Percentiles rank a stretch among this genome's conserved stretches.
Evolutionary conservation across 2,888 invertebrate genomes (phyloP).

Genomic region (Aleiodes leptofemur): DNA sequence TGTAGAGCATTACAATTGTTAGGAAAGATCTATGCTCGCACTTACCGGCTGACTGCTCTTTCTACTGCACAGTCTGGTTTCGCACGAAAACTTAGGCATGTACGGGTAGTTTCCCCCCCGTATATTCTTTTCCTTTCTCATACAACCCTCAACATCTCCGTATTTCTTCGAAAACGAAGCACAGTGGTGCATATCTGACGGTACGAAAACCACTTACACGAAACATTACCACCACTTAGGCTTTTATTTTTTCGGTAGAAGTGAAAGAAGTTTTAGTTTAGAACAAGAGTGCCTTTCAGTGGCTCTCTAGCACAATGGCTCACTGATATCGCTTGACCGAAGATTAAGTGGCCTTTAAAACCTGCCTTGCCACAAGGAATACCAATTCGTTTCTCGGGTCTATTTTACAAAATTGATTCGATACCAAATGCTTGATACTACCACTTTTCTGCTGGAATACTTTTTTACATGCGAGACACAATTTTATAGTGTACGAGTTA

Average conservation of each 20-base stretch:
- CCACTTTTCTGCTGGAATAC: neutral
- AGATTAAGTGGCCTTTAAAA: constrained; percentile 30
- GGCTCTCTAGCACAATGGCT: constrained; percentile 3
- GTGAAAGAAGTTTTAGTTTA: constrained; percentile 3
- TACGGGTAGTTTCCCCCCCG: neutral
- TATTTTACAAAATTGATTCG: constrained; percentile 24
- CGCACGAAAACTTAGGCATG: constrained; percentile 16
- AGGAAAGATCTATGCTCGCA: constrained; percentile 60
- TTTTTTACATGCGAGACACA: constrained; percentile 4
- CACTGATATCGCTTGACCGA: constrained; percentile 22
- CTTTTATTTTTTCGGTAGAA: neutral
- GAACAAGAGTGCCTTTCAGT: constrained; percentile 22
- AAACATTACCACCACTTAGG: constrained; percentile 36
- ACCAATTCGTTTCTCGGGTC: constrained; percentile 1
- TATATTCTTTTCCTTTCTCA: constrained; percentile 2
- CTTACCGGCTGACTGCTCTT: constrained; percentile 59
- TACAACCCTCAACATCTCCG: neutral
- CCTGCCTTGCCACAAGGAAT: constrained; percentile 14
- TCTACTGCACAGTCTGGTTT: constrained; percentile 6
- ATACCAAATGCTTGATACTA: constrained; percentile 9
- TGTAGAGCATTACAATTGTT: constrained; percentile 48
- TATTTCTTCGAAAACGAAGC: constrained; percentile 10
- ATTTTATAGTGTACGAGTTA: constrained; percentile 9
- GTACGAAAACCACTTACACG: constrained; percentile 35
- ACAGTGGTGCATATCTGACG: constrained; percentile 30